Percentiles rank a stretch among this genome's conserved stretches.
phyloP scores from a whole-genome alignment of 2,888 invertebrate genomes.

The Amiota minor region DNA sequence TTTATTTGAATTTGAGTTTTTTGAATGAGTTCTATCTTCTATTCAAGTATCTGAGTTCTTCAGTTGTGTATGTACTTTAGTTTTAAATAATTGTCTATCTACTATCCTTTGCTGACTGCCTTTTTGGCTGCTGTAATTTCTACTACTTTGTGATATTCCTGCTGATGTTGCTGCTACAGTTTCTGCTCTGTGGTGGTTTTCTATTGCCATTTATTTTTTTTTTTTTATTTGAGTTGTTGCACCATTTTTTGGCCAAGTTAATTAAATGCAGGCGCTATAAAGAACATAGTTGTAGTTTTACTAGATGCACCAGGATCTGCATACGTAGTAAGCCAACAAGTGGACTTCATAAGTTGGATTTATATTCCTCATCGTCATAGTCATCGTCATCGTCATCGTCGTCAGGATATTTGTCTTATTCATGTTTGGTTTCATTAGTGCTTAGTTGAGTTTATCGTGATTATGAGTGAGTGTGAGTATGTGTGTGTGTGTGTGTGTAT shows the following conservation, averaged over 20 bases:
- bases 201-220: neutral
- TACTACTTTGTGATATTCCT: no score
- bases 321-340: conserved; percentile 25
- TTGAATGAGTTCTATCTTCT: no score
- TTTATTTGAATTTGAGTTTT: no score
- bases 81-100: conserved; percentile 27
- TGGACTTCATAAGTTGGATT: conserved; percentile 5
- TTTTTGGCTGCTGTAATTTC: no score
- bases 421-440: neutral
- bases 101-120: conserved; percentile 22
- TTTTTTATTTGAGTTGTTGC: neutral
- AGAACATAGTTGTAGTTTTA: neutral
- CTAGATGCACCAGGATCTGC: neutral
- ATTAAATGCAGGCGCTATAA: conserved; percentile 43
- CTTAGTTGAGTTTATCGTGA: neutral
- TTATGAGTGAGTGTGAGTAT: no score
- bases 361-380: neutral
- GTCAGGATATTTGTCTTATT: neutral
- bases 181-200: no score
- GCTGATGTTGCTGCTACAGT: no score
- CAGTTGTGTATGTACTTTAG: conserved; percentile 22
- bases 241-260: conserved; percentile 31
- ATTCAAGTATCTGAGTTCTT: neutral
- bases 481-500: neutral
- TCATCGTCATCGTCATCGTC: neutral